These are phyloP conservation scores for Holocentrus rufus DNA, from an alignment of 2,797 vertebrate species.

Conservation along the genomic window DNA sequence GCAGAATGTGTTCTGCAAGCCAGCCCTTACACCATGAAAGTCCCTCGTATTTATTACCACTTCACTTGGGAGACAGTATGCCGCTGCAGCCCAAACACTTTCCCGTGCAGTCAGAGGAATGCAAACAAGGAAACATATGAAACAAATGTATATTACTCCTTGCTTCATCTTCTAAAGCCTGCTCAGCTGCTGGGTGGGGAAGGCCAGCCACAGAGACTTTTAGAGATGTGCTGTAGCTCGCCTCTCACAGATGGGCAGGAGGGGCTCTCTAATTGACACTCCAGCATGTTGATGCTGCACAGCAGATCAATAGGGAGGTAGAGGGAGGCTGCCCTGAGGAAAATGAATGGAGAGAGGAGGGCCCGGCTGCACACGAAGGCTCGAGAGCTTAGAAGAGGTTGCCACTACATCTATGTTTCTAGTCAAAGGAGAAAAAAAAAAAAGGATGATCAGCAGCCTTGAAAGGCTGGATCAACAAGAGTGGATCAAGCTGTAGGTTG, in stretches of 20 bases:
- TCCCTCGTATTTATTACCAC: slow-evolving; percentile 36
- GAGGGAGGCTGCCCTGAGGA: slow-evolving; percentile 64
- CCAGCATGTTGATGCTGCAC: slow-evolving; percentile 74
- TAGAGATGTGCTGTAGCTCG: slow-evolving; percentile 53
- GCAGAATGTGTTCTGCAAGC: slow-evolving; percentile 28
- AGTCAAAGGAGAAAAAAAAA: slow-evolving; percentile 46
- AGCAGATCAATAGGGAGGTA: slow-evolving; percentile 76
- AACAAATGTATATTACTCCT: slow-evolving; percentile 53
- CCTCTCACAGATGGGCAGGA: slow-evolving; percentile 72
- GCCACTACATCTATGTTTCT: slow-evolving; percentile 29
- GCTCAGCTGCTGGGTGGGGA: slow-evolving; percentile 58
- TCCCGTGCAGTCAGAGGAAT: slow-evolving; percentile 46
- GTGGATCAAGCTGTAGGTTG: slow-evolving; percentile 3
- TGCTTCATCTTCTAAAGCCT: slow-evolving; percentile 49
- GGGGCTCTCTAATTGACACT: slow-evolving; percentile 77
- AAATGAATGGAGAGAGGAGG: slow-evolving; percentile 60
- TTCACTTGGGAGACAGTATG: slow-evolving; percentile 46
- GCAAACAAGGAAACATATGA: slow-evolving; percentile 54
- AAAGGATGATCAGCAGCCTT: slow-evolving; percentile 19
- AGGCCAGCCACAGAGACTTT: slow-evolving; percentile 58
- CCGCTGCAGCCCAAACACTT: slow-evolving; percentile 43
- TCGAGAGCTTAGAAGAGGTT: slow-evolving; percentile 38
- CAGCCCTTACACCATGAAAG: slow-evolving; percentile 18
- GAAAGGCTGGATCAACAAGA: slow-evolving; percentile 43
- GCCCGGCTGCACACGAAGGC: slow-evolving; percentile 41